Conservation (phyloP, 1,140 invertebrate genomes). For the Diorhabda elongata region DNA sequence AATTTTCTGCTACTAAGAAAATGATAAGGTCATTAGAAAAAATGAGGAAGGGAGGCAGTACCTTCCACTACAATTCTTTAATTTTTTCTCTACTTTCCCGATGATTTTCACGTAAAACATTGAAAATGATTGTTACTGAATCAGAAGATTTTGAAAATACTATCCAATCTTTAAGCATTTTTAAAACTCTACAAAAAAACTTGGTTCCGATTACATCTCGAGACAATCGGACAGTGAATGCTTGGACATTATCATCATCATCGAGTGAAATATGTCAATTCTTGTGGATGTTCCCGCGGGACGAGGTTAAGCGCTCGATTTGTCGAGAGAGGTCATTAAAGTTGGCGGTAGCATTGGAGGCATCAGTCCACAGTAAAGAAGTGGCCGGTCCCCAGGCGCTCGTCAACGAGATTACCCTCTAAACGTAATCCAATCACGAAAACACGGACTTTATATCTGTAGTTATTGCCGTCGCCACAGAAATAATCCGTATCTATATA, state of each 20-base stretch:
- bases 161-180: no score
- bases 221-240: background rate
- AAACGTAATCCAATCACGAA: conserved; percentile 46
- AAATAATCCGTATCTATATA: no score
- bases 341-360: conserved; percentile 21
- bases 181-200: no score
- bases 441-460: conserved; percentile 21
- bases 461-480: conserved; percentile 8
- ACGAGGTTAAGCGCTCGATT: conserved; percentile 44
- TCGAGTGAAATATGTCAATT: conserved; percentile 17
- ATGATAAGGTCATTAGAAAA: no score
- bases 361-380: conserved; percentile 10
- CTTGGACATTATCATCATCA: background rate
- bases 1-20: no score
- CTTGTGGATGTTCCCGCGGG: conserved; percentile 10
- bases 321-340: conserved; percentile 46
- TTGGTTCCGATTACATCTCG: no score
- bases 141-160: no score
- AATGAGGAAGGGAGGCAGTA: no score
- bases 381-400: conserved; percentile 38
- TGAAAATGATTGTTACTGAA: no score
- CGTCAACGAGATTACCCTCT: conserved; percentile 45
- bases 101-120: no score
- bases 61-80: no score
- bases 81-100: no score